Conservation (phyloP, 2,113 vertebrate species). For the Ceyx melanurus region DNA sequence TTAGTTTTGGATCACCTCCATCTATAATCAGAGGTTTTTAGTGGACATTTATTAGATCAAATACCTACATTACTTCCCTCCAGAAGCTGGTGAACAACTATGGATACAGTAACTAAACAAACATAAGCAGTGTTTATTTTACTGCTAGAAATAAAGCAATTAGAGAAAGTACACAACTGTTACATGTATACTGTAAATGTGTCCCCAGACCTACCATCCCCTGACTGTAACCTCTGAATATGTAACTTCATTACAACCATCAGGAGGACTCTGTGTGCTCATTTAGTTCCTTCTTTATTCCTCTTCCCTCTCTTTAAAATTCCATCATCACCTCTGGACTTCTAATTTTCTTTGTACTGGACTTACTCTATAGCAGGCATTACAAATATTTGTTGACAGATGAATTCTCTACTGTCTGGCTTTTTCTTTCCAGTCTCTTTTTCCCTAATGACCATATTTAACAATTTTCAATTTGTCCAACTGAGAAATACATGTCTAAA, state of each 20-base stretch:
- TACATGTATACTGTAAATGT: not conserved
- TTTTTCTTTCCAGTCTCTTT: not conserved
- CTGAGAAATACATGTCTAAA: not conserved
- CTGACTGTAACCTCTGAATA: not conserved
- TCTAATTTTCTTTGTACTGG: not conserved
- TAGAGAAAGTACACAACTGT: not conserved
- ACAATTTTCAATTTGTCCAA: not conserved
- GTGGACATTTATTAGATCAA: not conserved
- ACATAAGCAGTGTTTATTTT: not conserved
- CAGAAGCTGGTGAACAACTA: not conserved
- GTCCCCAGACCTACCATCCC: not conserved
- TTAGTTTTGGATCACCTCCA: fast-evolving
- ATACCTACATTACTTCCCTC: not conserved
- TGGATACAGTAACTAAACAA: not conserved
- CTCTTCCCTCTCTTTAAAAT: not conserved
- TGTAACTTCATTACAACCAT: not conserved
- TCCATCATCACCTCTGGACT: not conserved
- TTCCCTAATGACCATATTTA: not conserved
- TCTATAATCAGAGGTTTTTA: not conserved
- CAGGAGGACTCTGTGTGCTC: not conserved
- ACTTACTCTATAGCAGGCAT: not conserved
- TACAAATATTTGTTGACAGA: not conserved
- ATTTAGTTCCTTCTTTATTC: not conserved
- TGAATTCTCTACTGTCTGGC: not conserved
- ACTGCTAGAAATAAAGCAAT: not conserved